Conservation (phyloP, 1,140 invertebrate genomes). For the Nebria ingens region DNA sequence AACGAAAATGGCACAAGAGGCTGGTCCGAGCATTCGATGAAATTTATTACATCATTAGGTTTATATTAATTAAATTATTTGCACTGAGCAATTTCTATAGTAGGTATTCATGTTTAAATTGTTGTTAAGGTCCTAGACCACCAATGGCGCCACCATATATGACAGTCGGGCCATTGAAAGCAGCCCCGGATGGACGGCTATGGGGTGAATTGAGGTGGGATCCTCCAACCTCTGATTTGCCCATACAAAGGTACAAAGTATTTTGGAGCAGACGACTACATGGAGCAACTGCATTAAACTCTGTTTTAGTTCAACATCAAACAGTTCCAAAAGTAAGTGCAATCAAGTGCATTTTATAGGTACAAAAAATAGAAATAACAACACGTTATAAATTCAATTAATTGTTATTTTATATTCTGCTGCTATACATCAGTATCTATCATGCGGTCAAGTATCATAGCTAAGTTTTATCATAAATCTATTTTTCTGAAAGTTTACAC, state of each 20-base stretch:
- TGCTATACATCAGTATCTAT: too few relatives aligned
- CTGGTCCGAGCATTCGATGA: conserved; percentile 50
- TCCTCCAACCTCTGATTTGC: conserved; percentile 51
- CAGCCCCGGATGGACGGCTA: conserved; percentile 39
- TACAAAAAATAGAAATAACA: not conserved
- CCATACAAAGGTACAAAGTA: conserved; percentile 47
- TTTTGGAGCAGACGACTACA: conserved; percentile 49
- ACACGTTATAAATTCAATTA: too few relatives aligned
- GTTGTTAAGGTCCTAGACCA: conserved; percentile 46
- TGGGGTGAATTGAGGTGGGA: conserved; percentile 48
- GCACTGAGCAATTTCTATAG: too few relatives aligned
- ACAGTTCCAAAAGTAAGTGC: conserved; percentile 44
- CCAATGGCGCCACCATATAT: conserved; percentile 53
- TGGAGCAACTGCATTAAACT: conserved; percentile 41
- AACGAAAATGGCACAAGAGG: conserved; percentile 57
- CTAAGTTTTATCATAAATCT: not conserved
- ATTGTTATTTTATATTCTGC: too few relatives aligned
- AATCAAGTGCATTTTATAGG: not conserved
- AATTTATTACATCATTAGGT: conserved; percentile 46
- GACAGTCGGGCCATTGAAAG: conserved; percentile 40
- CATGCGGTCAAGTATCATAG: not conserved
- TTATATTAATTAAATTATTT: too few relatives aligned
- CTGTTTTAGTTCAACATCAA: conserved; percentile 47
- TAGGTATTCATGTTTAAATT: conserved; percentile 5
- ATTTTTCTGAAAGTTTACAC: conserved; percentile 15